phyloP scores from a whole-genome alignment of 2,888 invertebrate species.

The Pseudeuparius sepicola region DNA sequence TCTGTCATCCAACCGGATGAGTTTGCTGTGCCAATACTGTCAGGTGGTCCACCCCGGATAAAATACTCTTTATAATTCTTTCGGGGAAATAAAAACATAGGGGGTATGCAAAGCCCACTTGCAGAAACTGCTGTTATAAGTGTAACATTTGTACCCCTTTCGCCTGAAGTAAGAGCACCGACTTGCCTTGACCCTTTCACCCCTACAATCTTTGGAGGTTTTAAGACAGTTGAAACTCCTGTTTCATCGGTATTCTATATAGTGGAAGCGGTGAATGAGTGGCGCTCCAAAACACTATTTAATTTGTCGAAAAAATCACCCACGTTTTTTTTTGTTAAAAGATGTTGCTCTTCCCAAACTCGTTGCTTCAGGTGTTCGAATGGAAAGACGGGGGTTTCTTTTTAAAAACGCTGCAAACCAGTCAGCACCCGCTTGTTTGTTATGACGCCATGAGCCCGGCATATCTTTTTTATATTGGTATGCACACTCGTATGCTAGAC shows the following conservation, averaged over 20 bases:
- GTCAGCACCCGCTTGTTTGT: slow-evolving; percentile 14
- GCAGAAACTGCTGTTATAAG: slow-evolving; percentile 13
- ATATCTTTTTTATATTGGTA: slow-evolving; percentile 12
- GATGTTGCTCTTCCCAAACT: slow-evolving; percentile 13
- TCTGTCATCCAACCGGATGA: too few species aligned
- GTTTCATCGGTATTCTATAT: slow-evolving; percentile 9
- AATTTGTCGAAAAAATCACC: slow-evolving; percentile 13
- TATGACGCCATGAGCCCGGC: slow-evolving; percentile 10
- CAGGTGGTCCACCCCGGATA: slow-evolving; percentile 10
- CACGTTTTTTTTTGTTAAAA: slow-evolving; percentile 13
- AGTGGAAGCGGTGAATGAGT: slow-evolving; percentile 7
- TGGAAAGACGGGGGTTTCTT: slow-evolving; percentile 14
- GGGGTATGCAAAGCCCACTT: slow-evolving; percentile 8
- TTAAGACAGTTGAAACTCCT: slow-evolving; percentile 11
- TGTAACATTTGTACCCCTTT: slow-evolving; percentile 14
- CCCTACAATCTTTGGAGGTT: slow-evolving; percentile 14
- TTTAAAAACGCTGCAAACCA: slow-evolving; percentile 14
- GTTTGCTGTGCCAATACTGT: slow-evolving; percentile 7
- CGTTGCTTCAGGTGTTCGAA: slow-evolving; percentile 14
- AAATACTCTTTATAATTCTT: slow-evolving; percentile 12
- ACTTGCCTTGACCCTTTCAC: slow-evolving; percentile 12
- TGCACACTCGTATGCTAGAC: slow-evolving; percentile 13
- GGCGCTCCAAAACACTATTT: slow-evolving; percentile 11
- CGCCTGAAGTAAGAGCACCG: slow-evolving; percentile 12
- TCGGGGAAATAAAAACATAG: slow-evolving; percentile 14